These are phyloP conservation scores for Otolemur garnettii DNA, from an alignment of 2,113 vertebrate species.

Conservation along the genomic window DNA sequence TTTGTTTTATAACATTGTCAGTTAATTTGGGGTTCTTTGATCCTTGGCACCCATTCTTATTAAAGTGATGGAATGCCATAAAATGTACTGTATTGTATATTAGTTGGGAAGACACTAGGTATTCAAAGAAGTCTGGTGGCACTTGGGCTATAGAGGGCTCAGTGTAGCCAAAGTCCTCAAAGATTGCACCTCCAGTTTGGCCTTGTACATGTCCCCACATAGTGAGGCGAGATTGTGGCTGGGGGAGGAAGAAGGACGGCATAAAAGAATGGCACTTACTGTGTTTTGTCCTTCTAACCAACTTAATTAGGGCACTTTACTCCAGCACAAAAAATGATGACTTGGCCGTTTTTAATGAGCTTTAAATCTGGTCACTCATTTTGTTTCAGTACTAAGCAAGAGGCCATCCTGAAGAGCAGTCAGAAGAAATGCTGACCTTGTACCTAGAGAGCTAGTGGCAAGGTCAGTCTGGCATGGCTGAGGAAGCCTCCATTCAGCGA, in stretches of 20 bases:
- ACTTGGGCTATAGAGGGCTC: background rate
- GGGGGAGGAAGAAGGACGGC: background rate
- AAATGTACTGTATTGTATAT: constrained; percentile 70
- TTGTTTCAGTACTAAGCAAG: background rate
- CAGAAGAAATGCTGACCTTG: background rate
- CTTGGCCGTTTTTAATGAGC: constrained; percentile 6
- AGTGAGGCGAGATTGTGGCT: background rate
- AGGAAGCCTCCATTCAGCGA: background rate
- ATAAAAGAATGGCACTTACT: background rate
- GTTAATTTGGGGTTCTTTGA: background rate
- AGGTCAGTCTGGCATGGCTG: background rate
- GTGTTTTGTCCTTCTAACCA: background rate
- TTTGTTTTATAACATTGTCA: constrained; percentile 52
- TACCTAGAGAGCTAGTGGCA: background rate
- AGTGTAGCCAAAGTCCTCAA: background rate
- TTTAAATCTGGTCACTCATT: constrained; percentile 25
- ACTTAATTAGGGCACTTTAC: background rate
- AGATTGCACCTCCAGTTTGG: background rate
- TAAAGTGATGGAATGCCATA: constrained; percentile 52
- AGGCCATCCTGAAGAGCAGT: constrained; percentile 37
- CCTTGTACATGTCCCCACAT: background rate
- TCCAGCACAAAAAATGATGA: background rate
- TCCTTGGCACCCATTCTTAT: constrained; percentile 64
- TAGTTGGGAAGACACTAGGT: constrained; percentile 67
- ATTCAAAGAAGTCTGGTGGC: constrained; percentile 24